Conservation (phyloP, 2,888 invertebrate species). For the Mythimna vitellina region DNA sequence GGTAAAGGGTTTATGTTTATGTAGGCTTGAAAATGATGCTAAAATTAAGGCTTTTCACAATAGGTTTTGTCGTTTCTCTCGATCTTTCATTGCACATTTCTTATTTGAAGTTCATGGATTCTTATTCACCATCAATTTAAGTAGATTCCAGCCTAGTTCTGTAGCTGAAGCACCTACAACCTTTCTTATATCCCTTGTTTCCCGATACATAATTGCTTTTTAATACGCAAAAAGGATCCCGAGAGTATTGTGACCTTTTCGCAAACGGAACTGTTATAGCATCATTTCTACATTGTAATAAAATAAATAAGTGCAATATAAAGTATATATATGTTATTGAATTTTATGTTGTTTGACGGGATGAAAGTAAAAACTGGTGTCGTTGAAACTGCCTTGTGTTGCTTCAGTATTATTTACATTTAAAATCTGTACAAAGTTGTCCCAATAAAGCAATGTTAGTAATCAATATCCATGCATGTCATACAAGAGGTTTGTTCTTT, state of each 20-base stretch:
- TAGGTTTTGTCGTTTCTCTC: constrained; percentile 1
- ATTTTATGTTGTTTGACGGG: background rate
- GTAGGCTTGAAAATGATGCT: background rate
- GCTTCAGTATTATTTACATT: background rate
- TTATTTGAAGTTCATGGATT: background rate
- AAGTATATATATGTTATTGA: constrained; percentile 2
- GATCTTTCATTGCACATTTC: constrained; percentile 9
- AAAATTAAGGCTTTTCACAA: background rate
- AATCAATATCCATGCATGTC: constrained; percentile 17
- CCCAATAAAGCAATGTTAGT: constrained; percentile 30
- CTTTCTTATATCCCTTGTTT: constrained; percentile 30
- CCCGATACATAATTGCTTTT: constrained; percentile 28
- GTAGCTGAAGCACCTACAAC: background rate
- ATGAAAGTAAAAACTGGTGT: background rate
- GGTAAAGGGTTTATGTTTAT: background rate
- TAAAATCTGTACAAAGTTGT: constrained; percentile 3
- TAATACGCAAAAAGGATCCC: constrained; percentile 20
- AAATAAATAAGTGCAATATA: constrained; percentile 18
- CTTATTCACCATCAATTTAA: background rate
- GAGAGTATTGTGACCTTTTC: constrained; percentile 20
- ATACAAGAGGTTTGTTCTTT: constrained; percentile 40
- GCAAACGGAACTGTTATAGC: constrained; percentile 12
- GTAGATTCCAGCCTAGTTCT: constrained; percentile 18
- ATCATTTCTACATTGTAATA: constrained; percentile 13
- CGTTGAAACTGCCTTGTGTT: background rate